Base-by-base conservation (phyloP, 2,888 invertebrate genomes). In the Dryobotodes eremita region DNA sequence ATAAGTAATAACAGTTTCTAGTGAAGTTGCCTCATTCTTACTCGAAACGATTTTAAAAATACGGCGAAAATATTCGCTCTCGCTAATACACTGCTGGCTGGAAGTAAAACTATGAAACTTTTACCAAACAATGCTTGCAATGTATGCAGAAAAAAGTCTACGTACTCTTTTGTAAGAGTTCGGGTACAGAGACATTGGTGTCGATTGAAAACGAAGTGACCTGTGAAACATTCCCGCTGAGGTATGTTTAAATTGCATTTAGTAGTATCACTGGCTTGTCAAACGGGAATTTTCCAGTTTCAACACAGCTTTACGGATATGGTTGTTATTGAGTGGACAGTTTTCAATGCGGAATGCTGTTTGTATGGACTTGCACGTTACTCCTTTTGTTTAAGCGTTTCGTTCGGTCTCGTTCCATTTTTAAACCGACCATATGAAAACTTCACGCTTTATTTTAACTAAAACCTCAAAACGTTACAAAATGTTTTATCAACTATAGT, bases 181-280 rank as follows among this genome's bases (percentile, higher is more conserved):
- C 36, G 7, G 46, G 53, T 75, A 57, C 69, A 57, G 65, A 73
- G 61, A 65, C 55, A 64, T 75, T 73, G 77, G 71, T 75, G 78
- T 71, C 71, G 75, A 83, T 77, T 83, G 79, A 80, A 88, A 86
- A 75, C 55, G 75, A 80, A 86, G 80, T 83, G 86, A 83, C 77
- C 84, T 76, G 83, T 88, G 75, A 88, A 87, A 88, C 46, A 57
- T 75, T 79, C 55, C 65, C 62, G 61, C 48, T 23, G 57, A 82
- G 80, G 77, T 26, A 61, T 8, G 46, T 70, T 50, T 79, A 88
- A 83, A 86, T 80, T 79, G 55, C 75, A 76, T 79, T 79, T 74
- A 57, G 61, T 65, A 79, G 80, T 75, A 79, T 77, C 53, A 66
- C 53, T 46, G 75, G 53, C 17, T 59, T 76, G 64, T 70, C 61